These are phyloP conservation scores for Dendrophyllia cribrosa DNA, from an alignment of 64 coral and sea anemone genomes.

Conservation along the genomic window DNA sequence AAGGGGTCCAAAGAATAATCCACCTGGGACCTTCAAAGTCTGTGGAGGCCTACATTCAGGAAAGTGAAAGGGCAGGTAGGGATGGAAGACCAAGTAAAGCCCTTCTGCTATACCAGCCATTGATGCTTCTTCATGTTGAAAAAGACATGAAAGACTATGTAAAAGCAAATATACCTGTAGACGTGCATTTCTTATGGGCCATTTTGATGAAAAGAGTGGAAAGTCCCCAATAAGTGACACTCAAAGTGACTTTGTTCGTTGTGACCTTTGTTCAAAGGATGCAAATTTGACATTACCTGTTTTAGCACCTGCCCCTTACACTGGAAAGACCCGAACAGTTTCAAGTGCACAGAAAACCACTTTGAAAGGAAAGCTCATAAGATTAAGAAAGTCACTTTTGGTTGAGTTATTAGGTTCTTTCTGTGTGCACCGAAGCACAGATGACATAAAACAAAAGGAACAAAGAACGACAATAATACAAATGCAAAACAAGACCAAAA, in stretches of 20 bases:
- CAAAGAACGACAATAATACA: no score
- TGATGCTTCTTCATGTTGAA: constrained; percentile 10
- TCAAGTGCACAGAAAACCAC: background rate
- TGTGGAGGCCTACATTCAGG: no score
- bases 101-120: background rate
- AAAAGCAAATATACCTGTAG: background rate
- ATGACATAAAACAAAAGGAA: no score
- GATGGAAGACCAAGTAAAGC: no score
- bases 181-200: background rate
- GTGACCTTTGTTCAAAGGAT: background rate
- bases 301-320: background rate
- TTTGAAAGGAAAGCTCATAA: background rate
- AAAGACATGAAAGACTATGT: no score
- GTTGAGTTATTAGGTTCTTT: background rate
- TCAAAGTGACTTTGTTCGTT: no score
- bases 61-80: no score
- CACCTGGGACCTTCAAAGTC: background rate
- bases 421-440: no score
- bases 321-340: background rate
- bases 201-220: no score
- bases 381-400: background rate
- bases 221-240: no score
- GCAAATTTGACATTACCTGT: background rate
- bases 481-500: no score
- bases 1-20: background rate